phyloP scores from a whole-genome alignment of 2,113 vertebrate species.

The Sylvietta virens region DNA sequence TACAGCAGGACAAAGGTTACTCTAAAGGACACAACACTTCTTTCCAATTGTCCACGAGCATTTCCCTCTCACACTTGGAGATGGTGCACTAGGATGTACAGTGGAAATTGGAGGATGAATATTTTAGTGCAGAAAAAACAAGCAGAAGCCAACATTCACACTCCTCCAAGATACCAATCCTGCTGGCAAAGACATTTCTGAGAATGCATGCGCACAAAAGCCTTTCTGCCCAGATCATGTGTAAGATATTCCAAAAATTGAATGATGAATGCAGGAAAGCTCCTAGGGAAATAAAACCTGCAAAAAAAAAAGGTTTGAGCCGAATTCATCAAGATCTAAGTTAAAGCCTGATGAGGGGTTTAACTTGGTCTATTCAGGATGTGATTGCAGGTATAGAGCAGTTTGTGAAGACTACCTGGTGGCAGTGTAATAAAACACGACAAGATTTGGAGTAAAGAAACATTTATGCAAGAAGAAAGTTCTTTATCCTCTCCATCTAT shows the following conservation, averaged over 20 bases:
- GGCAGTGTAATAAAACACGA: not conserved
- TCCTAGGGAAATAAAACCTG: not conserved
- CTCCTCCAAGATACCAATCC: not conserved
- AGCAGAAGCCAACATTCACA: not conserved
- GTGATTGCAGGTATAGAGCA: not conserved
- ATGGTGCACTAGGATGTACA: rapidly evolving
- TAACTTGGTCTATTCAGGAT: not conserved
- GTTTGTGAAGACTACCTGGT: not conserved
- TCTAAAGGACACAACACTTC: not conserved
- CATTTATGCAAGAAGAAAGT: not conserved
- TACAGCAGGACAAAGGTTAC: not conserved
- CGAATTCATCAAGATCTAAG: not conserved
- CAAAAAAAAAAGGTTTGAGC: not conserved
- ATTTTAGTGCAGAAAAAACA: not conserved
- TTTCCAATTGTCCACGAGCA: not conserved
- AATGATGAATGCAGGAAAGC: not conserved
- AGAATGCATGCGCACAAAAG: not conserved
- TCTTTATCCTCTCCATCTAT: not conserved
- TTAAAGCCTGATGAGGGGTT: not conserved
- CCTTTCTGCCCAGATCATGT: not conserved
- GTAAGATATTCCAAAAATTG: not conserved
- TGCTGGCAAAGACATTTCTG: not conserved
- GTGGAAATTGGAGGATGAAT: not conserved
- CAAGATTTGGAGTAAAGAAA: not conserved
- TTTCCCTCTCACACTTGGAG: not conserved